These are phyloP conservation scores for Eupithecia vulgata DNA, from an alignment of 2,888 invertebrate species.

Conservation along the genomic window DNA sequence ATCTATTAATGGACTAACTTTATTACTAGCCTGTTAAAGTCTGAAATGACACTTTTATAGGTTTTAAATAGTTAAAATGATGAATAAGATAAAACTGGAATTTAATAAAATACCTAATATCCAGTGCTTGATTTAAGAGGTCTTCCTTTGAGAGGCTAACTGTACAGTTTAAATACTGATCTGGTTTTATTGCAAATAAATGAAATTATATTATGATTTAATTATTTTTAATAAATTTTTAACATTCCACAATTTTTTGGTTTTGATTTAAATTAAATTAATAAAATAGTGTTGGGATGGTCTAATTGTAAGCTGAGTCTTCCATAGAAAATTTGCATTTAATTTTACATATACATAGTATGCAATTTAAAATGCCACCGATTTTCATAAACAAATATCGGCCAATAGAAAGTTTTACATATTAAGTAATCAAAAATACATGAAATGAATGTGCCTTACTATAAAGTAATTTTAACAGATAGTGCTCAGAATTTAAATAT, in stretches of 20 bases:
- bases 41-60: neutral
- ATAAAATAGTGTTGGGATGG: conserved; percentile 18
- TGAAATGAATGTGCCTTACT: conserved; percentile 48
- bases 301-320: conserved; percentile 24
- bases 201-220: conserved; percentile 4
- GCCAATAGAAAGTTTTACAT: neutral
- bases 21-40: neutral
- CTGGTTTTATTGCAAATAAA: conserved; percentile 28
- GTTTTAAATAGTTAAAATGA: conserved; percentile 1
- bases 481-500: conserved; percentile 44
- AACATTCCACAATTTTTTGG: conserved; percentile 30
- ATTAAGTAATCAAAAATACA: neutral
- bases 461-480: conserved; percentile 27
- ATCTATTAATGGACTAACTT: neutral
- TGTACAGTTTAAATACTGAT: conserved; percentile 40
- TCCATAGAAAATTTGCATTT: conserved; percentile 21
- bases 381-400: neutral
- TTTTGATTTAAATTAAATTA: conserved; percentile 25
- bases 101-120: conserved; percentile 5
- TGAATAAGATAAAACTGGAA: neutral
- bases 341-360: conserved; percentile 1
- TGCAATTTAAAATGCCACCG: conserved; percentile 8
- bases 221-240: conserved; percentile 17
- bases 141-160: conserved; percentile 48
- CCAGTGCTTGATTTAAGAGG: conserved; percentile 33